These are phyloP conservation scores for Sylvia borin DNA, from an alignment of 2,797 vertebrate genomes.

Conservation along the genomic window DNA sequence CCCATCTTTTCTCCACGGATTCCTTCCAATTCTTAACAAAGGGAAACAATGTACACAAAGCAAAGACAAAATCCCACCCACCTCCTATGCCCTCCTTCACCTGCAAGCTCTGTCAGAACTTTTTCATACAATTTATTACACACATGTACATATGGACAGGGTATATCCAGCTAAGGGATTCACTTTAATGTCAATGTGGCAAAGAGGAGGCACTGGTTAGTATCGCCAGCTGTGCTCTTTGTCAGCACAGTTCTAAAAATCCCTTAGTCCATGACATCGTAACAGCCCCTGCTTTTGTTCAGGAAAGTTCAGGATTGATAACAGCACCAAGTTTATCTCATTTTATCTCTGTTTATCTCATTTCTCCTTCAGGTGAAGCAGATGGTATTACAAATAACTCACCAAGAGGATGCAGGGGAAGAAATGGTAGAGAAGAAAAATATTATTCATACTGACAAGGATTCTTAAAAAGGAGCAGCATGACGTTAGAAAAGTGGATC, in stretches of 20 bases:
- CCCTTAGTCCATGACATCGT: accelerated
- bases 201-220: background rate
- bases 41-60: accelerated
- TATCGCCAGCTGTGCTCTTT: background rate
- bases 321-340: background rate
- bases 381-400: slow-evolving; percentile 17
- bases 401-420: background rate
- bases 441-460: background rate
- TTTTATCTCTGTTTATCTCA: background rate
- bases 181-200: background rate
- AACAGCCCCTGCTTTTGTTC: background rate
- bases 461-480: background rate
- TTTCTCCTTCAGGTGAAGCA: slow-evolving; percentile 46
- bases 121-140: background rate
- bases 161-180: background rate
- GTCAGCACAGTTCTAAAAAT: background rate
- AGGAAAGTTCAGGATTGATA: background rate
- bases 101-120: background rate
- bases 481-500: background rate
- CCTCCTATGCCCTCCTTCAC: background rate
- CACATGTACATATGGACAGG: background rate
- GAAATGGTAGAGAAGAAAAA: background rate
- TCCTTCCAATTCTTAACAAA: background rate
- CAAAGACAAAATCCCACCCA: background rate
- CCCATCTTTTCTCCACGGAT: background rate